Percentiles rank a stretch among this genome's conserved stretches.
These are phyloP conservation scores for Cricetomys ansorgei DNA, from an alignment of 2,113 vertebrate genomes.

Conservation along the genomic window DNA sequence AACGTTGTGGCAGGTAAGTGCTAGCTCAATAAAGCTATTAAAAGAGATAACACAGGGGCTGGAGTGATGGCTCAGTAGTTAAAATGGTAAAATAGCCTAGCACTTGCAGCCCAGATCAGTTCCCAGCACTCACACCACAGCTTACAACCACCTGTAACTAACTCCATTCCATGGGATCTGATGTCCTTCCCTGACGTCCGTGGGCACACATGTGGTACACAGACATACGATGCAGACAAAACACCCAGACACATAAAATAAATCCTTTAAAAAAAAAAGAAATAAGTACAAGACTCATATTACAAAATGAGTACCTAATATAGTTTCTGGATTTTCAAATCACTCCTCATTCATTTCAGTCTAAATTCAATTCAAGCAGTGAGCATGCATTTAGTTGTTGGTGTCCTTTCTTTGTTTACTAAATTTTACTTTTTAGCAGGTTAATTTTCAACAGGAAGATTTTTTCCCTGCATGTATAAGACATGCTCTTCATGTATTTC, in stretches of 20 bases:
- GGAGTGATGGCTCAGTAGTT: not conserved
- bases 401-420: slow-evolving; percentile 33
- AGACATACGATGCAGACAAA: not conserved
- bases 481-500: slow-evolving; percentile 12
- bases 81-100: not conserved
- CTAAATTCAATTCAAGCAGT: not conserved
- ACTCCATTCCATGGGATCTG: not conserved
- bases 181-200: not conserved
- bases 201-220: not conserved
- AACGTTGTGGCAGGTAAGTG: not conserved
- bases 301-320: not conserved
- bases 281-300: not conserved
- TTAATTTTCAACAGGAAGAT: slow-evolving; percentile 48
- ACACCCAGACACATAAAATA: not conserved
- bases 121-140: not conserved
- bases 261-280: not conserved
- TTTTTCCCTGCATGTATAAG: not conserved
- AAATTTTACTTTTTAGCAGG: slow-evolving; percentile 34
- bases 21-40: not conserved
- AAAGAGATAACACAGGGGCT: not conserved
- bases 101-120: not conserved
- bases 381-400: not conserved
- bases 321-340: not conserved
- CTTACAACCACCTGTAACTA: not conserved
- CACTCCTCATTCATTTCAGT: not conserved